phyloP scores from a whole-genome alignment of 1,140 invertebrate genomes.

The Babylonia areolata region DNA sequence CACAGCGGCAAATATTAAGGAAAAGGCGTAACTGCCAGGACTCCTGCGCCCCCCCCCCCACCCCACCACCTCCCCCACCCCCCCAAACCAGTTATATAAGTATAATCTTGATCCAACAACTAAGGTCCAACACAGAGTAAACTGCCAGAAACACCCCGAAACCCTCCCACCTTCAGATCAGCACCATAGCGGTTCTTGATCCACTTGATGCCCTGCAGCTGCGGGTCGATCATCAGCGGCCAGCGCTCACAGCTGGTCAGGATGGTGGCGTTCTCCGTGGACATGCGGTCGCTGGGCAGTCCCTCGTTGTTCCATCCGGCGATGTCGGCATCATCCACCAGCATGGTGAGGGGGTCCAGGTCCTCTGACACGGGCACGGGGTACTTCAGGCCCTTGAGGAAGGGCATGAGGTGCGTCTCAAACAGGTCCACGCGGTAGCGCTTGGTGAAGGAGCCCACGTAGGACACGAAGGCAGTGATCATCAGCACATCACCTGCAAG shows the following conservation, averaged over 20 bases:
- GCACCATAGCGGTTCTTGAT: constrained; percentile 95
- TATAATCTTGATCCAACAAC: no score
- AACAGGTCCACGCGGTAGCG: constrained; percentile 91
- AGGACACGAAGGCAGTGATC: constrained; percentile 97
- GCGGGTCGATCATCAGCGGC: constrained; percentile 98
- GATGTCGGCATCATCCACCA: constrained; percentile 96
- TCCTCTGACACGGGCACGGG: constrained; percentile 91
- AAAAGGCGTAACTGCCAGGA: no score
- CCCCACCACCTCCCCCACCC: no score
- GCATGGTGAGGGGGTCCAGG: constrained; percentile 88
- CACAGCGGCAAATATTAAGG: no score
- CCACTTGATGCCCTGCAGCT: constrained; percentile 92
- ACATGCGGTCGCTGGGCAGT: constrained; percentile 95
- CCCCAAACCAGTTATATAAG: no score
- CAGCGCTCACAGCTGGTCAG: constrained; percentile 94
- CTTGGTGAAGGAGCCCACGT: constrained; percentile 97
- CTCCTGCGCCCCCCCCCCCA: no score
- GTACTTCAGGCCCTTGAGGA: constrained; percentile 78
- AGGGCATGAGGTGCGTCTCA: constrained; percentile 87
- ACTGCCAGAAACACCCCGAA: no score
- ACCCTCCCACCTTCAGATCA: constrained; percentile 77
- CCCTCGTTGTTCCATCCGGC: constrained; percentile 98
- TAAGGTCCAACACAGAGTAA: no score
- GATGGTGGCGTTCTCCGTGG: constrained; percentile 97
- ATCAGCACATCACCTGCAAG: constrained; percentile 88